Conservation (phyloP, 2,888 invertebrate genomes). For the Trachelus iudaicus region DNA sequence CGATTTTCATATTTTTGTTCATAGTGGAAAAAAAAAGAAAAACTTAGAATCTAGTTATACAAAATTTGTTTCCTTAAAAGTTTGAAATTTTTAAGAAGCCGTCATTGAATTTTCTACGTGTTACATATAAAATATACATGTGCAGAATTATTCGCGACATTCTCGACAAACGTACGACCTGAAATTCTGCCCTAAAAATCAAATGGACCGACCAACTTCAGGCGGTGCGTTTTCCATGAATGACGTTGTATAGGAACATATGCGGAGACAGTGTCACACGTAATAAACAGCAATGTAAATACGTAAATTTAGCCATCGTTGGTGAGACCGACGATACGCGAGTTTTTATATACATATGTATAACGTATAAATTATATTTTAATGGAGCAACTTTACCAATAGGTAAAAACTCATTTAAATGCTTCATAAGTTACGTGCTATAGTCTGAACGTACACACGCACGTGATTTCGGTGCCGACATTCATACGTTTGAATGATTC, state of each 20-base stretch:
- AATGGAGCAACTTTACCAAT: not conserved
- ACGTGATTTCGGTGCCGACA: not conserved
- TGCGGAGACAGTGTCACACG: not conserved
- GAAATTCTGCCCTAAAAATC: not conserved
- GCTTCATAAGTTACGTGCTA: not conserved
- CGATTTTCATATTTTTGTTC: too few species aligned
- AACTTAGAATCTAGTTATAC: too few species aligned
- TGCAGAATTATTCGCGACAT: not conserved
- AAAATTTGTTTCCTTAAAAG: not conserved
- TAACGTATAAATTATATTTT: not conserved
- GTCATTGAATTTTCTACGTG: not conserved
- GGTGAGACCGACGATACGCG: too few species aligned
- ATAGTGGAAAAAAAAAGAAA: too few species aligned
- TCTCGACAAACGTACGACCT: not conserved
- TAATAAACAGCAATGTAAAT: not conserved
- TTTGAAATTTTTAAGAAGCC: not conserved
- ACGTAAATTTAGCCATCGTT: not conserved
- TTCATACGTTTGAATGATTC: not conserved
- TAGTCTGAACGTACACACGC: not conserved
- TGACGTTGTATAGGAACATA: not conserved
- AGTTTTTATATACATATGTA: too few species aligned
- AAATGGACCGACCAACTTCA: not conserved
- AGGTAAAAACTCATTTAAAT: not conserved
- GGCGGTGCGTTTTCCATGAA: not conserved
- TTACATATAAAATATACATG: not conserved